Evolutionary conservation across 2,797 vertebrate species (phyloP).

Genomic region (Ctenopoma kingsleyae): DNA sequence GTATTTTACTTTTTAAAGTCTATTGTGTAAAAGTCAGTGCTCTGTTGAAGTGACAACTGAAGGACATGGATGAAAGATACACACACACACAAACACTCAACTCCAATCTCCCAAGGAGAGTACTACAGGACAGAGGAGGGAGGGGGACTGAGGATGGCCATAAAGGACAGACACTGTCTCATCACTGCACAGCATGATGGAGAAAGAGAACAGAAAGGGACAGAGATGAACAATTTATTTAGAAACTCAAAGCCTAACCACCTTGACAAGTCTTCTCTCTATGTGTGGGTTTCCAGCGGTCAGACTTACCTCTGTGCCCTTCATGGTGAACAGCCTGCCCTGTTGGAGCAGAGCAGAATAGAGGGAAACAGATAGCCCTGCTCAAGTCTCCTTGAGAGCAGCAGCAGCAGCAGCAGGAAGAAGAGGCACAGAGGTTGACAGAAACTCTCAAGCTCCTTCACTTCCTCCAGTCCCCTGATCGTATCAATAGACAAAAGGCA

Average conservation of each 20-base stretch:
- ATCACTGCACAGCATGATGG: slow-evolving; percentile 70
- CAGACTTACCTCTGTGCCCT: slow-evolving; percentile 87
- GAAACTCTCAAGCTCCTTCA: slow-evolving; percentile 71
- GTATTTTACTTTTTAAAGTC: background rate
- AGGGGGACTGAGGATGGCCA: slow-evolving; percentile 57
- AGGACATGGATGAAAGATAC: slow-evolving; percentile 56
- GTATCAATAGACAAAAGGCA: slow-evolving; percentile 84
- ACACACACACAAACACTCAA: slow-evolving; percentile 42
- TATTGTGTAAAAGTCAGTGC: slow-evolving; percentile 27
- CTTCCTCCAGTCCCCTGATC: slow-evolving; percentile 78
- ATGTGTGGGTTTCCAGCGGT: slow-evolving; percentile 45
- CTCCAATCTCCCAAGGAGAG: slow-evolving; percentile 68
- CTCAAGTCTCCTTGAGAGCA: slow-evolving; percentile 79
- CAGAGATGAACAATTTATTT: slow-evolving; percentile 29
- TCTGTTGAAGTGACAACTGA: slow-evolving; percentile 62
- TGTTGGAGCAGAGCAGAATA: slow-evolving; percentile 55
- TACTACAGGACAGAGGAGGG: slow-evolving; percentile 70
- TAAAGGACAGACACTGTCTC: slow-evolving; percentile 78
- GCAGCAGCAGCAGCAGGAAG: slow-evolving; percentile 49
- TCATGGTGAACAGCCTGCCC: slow-evolving; percentile 77
- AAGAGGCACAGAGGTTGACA: slow-evolving; percentile 72
- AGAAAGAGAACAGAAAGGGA: slow-evolving; percentile 52
- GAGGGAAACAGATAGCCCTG: slow-evolving; percentile 65
- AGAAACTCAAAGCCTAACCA: slow-evolving; percentile 42
- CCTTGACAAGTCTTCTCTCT: slow-evolving; percentile 39